Evolutionary conservation across 2,113 vertebrate genomes (phyloP).

Genomic region (Lycocorax pyrrhopterus): DNA sequence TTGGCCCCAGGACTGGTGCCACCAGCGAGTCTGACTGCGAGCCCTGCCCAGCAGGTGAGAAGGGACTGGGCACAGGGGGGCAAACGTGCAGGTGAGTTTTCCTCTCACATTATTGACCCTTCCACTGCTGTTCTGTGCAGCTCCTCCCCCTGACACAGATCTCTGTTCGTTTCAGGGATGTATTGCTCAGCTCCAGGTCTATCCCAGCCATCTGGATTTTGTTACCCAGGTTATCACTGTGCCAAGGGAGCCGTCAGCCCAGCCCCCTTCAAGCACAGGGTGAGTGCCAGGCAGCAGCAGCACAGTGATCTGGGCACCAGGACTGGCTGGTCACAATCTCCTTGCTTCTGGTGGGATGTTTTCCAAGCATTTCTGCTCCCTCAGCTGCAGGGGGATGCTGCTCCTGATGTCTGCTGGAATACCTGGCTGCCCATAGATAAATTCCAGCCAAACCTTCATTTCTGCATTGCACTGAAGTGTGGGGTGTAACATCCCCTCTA

Average conservation of each 20-base stretch:
- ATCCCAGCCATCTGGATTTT: constrained; percentile 78
- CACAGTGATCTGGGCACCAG: background rate
- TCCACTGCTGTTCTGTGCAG: background rate
- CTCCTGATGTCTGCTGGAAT: background rate
- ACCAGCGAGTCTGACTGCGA: constrained; percentile 72
- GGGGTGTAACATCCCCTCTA: background rate
- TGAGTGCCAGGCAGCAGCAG: background rate
- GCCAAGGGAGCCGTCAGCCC: constrained; percentile 77
- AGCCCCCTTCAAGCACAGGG: constrained; percentile 76
- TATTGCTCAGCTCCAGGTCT: constrained; percentile 82
- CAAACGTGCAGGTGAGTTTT: accelerated
- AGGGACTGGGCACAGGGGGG: no score
- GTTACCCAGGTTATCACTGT: constrained; percentile 82
- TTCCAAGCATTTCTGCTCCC: background rate
- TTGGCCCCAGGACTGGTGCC: constrained; percentile 73
- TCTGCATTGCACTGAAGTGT: background rate
- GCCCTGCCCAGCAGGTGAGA: constrained; percentile 82
- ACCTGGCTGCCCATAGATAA: background rate
- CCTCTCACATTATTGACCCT: accelerated
- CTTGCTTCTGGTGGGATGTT: background rate
- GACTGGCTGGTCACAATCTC: background rate
- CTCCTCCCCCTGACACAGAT: background rate
- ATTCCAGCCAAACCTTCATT: background rate
- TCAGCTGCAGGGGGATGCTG: background rate
- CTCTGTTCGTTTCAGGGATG: constrained; percentile 72